phyloP scores from a whole-genome alignment of 2,797 vertebrate genomes.

The Enteromius unitaeniatus region DNA sequence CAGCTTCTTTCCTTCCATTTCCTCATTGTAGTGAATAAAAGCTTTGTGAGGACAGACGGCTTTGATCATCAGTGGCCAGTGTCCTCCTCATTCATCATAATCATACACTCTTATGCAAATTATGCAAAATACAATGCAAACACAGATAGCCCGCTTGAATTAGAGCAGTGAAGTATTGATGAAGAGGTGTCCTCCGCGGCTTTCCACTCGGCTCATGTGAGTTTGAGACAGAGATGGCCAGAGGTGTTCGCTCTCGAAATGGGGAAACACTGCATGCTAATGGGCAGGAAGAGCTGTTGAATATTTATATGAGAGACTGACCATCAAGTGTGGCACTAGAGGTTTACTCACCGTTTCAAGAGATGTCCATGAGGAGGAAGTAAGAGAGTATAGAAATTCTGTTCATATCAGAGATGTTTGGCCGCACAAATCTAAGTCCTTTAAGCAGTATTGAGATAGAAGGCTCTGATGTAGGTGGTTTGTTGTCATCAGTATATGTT shows the following conservation, averaged over 20 bases:
- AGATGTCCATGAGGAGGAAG: neutral
- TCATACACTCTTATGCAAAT: conserved; percentile 29
- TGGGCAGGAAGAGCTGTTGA: conserved; percentile 62
- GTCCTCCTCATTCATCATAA: conserved; percentile 21
- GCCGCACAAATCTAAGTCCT: neutral
- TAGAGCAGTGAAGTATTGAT: conserved; percentile 27
- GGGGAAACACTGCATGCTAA: conserved; percentile 48
- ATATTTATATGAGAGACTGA: conserved; percentile 66
- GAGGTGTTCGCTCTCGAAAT: conserved; percentile 32
- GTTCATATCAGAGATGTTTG: conserved; percentile 4
- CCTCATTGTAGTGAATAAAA: conserved; percentile 42
- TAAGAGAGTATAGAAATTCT: neutral
- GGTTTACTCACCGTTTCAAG: neutral
- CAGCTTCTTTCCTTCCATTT: conserved; percentile 38
- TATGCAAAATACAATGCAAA: conserved; percentile 20
- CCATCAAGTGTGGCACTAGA: conserved; percentile 37
- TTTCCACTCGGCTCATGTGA: conserved; percentile 27
- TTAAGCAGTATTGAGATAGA: neutral
- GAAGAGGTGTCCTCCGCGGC: conserved; percentile 1
- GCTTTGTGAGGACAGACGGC: conserved; percentile 12
- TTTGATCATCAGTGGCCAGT: conserved; percentile 36
- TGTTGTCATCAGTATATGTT: neutral
- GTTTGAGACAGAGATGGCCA: conserved; percentile 40
- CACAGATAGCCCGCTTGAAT: conserved; percentile 30
- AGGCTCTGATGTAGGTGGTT: neutral